Evolutionary conservation across 2,113 vertebrate species (phyloP).

Genomic region (rat (Rattus norvegicus)): DNA sequence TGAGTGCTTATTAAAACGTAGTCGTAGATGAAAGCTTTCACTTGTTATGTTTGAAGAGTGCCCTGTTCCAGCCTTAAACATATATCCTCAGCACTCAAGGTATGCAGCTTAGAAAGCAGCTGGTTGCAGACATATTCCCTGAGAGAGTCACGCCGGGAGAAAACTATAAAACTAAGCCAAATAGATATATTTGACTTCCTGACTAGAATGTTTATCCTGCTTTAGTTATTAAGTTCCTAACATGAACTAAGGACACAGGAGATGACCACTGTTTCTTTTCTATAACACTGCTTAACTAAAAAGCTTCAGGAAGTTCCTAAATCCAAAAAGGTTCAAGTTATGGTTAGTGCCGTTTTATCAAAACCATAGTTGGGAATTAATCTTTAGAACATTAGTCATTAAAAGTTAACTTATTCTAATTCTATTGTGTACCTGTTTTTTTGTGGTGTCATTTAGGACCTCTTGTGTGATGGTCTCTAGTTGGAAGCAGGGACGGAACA

Average conservation of each 20-base stretch:
- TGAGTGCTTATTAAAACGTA: slow-evolving; percentile 26
- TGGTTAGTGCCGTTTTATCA: slow-evolving; percentile 28
- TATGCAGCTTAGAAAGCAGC: not conserved
- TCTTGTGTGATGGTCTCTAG: slow-evolving; percentile 34
- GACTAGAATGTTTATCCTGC: not conserved
- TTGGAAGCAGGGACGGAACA: not conserved
- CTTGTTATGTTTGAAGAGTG: slow-evolving; percentile 22
- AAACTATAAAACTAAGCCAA: not conserved
- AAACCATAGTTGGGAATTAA: slow-evolving; percentile 41
- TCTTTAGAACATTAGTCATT: not conserved
- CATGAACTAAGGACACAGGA: slow-evolving; percentile 1
- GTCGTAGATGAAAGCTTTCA: not conserved
- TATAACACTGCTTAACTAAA: not conserved
- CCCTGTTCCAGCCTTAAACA: not conserved
- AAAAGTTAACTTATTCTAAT: not conserved
- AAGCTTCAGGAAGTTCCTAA: not conserved
- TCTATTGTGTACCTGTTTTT: not conserved
- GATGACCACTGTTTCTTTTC: not conserved
- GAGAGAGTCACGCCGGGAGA: not conserved
- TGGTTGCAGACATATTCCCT: not conserved
- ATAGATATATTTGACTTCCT: not conserved
- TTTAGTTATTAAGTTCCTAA: slow-evolving; percentile 12
- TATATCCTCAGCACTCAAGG: not conserved
- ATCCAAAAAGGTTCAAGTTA: slow-evolving; percentile 24
- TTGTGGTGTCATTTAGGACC: not conserved